These are phyloP conservation scores for Willowsia nigromaculata DNA, from an alignment of 2,888 invertebrate species.

Conservation along the genomic window DNA sequence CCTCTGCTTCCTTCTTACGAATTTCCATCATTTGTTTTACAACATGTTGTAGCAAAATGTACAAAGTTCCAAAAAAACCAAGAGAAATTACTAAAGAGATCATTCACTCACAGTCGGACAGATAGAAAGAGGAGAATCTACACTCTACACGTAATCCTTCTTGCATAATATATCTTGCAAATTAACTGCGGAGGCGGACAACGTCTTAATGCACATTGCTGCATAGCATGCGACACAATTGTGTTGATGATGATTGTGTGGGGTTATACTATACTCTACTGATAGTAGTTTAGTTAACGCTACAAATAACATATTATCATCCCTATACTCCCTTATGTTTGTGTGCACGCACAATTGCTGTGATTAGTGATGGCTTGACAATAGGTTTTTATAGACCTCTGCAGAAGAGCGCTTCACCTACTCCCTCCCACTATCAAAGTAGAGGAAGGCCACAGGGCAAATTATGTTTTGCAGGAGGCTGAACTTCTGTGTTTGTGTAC, in stretches of 20 bases:
- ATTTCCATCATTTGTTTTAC: neutral
- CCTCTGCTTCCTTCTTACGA: neutral
- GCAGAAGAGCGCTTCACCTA: neutral
- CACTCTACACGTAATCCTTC: neutral
- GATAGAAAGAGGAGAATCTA: neutral
- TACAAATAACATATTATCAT: neutral
- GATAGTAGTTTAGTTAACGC: neutral
- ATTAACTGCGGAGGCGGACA: constrained; percentile 25
- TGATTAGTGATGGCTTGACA: neutral
- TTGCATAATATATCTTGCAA: constrained; percentile 29
- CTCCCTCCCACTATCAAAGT: neutral
- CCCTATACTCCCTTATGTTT: neutral
- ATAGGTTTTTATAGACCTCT: neutral
- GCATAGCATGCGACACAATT: neutral
- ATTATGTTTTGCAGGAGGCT: neutral
- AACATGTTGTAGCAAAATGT: neutral
- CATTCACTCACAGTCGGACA: neutral
- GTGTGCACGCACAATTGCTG: neutral
- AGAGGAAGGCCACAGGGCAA: constrained; percentile 23
- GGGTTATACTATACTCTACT: neutral
- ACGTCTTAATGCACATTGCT: constrained; percentile 25
- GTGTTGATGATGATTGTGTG: neutral
- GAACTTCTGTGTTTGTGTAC: neutral
- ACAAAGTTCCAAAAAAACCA: neutral
- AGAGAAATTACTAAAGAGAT: neutral